phyloP scores from a whole-genome alignment of 2,888 invertebrate genomes.

The Tetramorium bicarinatum region DNA sequence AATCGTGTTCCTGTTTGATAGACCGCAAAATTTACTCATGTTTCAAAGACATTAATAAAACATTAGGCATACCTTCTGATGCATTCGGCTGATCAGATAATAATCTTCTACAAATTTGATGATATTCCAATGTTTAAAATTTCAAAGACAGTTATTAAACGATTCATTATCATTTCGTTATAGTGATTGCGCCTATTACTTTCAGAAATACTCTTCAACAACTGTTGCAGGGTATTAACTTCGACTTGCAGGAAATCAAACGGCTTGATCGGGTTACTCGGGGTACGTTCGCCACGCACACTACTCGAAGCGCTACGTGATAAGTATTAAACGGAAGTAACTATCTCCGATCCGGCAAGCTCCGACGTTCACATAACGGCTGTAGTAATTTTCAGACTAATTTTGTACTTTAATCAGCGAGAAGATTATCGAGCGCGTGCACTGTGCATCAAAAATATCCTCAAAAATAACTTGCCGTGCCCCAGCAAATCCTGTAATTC shows the following conservation, averaged over 20 bases:
- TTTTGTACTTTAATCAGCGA: slow-evolving; percentile 30
- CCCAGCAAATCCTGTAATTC: neutral
- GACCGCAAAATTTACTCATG: neutral
- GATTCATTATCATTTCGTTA: neutral
- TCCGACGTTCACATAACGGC: slow-evolving; percentile 10
- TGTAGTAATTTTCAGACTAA: slow-evolving; percentile 40
- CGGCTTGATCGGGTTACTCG: slow-evolving; percentile 15
- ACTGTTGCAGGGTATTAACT: slow-evolving; percentile 14
- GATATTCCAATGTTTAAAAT: neutral
- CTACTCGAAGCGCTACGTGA: neutral
- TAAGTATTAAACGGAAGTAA: slow-evolving; percentile 34
- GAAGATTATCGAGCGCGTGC: slow-evolving; percentile 21
- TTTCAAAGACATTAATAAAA: slow-evolving; percentile 11
- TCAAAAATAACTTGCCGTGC: slow-evolving; percentile 5
- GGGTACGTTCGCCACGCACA: neutral
- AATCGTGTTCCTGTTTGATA: neutral
- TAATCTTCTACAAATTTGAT: neutral
- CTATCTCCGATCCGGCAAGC: slow-evolving; percentile 28
- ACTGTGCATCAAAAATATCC: neutral
- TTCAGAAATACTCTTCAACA: neutral
- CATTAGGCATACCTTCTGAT: neutral
- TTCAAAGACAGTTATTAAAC: slow-evolving; percentile 12
- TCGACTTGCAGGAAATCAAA: slow-evolving; percentile 23
- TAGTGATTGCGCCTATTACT: neutral
- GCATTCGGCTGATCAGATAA: neutral